Conservation (phyloP, 2,888 invertebrate genomes). For the Chelonus formosanus region DNA sequence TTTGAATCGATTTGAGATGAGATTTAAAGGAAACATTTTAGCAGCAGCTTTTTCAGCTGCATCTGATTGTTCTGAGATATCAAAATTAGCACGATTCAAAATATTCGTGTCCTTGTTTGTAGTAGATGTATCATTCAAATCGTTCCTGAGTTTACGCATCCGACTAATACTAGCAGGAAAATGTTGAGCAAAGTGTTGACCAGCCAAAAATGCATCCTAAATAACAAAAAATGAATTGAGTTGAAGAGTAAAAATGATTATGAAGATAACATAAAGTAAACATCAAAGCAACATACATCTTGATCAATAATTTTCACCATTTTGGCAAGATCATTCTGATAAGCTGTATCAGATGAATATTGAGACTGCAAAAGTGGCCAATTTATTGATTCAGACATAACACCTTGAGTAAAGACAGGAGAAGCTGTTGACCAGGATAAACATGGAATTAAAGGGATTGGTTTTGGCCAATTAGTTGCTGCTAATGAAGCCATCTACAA, state of each 20-base stretch:
- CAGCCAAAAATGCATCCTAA: slow-evolving; percentile 70
- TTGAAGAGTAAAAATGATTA: too few species aligned
- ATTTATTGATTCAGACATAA: slow-evolving; percentile 93
- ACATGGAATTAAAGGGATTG: slow-evolving; percentile 92
- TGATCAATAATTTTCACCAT: slow-evolving; percentile 84
- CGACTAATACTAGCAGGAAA: slow-evolving; percentile 66
- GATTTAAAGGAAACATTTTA: slow-evolving; percentile 56
- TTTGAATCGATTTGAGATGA: slow-evolving; percentile 57
- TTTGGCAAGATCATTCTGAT: slow-evolving; percentile 85
- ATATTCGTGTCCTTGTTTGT: slow-evolving; percentile 46
- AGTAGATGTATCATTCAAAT: slow-evolving; percentile 55
- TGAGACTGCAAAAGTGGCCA: slow-evolving; percentile 92
- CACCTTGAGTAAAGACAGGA: slow-evolving; percentile 94
- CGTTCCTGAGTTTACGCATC: slow-evolving; percentile 63
- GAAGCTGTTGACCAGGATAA: slow-evolving; percentile 98
- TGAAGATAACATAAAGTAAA: too few species aligned
- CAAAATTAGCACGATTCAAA: slow-evolving; percentile 26
- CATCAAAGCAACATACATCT: slow-evolving; percentile 60
- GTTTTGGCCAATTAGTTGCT: slow-evolving; percentile 95
- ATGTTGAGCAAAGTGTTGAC: slow-evolving; percentile 79
- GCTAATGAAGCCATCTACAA: slow-evolving; percentile 96
- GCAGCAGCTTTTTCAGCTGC: slow-evolving; percentile 58
- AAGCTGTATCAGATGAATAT: slow-evolving; percentile 82
- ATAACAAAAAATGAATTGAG: slow-evolving; percentile 30
- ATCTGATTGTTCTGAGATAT: slow-evolving; percentile 39